Evolutionary conservation across 2,797 vertebrate species (phyloP), one percentile per base, ranked within the genome.

Genomic region (Dicrostonyx torquatus): DNA sequence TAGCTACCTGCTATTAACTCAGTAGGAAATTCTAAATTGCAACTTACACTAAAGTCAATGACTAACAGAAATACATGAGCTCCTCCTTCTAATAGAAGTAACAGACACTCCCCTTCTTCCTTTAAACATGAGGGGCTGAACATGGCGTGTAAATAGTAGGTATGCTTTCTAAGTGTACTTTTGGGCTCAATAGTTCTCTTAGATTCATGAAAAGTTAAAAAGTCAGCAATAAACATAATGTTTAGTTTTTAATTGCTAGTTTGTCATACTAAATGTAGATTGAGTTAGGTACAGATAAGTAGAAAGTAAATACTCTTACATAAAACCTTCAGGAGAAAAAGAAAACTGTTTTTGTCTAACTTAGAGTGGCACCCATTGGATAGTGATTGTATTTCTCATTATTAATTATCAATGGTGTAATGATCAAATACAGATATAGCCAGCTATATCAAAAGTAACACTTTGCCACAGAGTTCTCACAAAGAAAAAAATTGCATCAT

Each of bases 1-100:
- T 95, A 73, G 31, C 75, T 97, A 92, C 94, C 90, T 97, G 92
- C 87, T 97, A 97, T 97, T 97, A 97, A 96, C 97, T 62, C 97
- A 97, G 96, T 96, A 58, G 95, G 97, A 93, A 96, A 95, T 87
- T 94, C 94, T 95, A 97, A 97, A 97, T 97, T 97, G 95, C 95
- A 97, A 97, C 89, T 95, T 97, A 96, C 53, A 91, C 94, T 97
- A 87, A 97, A 94, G 95, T 96, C 96, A 97, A 91, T 62, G n/a
- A 73, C 95, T 97, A 77, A 86, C 50, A 79, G 77, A 95, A 97
- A 95, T 84, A 50, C 96, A 91, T 58, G 22, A 18, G 48, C 82
- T 89, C 85, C 64, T 94, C 87, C 76, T 95, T 94, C 64, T 89
- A 94, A 95, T 29, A 95, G 62, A 53, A 97, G 89, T 95, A 96